Evolutionary conservation across 2,797 vertebrate species (phyloP).

Genomic region (Syngnathus rostellatus): DNA sequence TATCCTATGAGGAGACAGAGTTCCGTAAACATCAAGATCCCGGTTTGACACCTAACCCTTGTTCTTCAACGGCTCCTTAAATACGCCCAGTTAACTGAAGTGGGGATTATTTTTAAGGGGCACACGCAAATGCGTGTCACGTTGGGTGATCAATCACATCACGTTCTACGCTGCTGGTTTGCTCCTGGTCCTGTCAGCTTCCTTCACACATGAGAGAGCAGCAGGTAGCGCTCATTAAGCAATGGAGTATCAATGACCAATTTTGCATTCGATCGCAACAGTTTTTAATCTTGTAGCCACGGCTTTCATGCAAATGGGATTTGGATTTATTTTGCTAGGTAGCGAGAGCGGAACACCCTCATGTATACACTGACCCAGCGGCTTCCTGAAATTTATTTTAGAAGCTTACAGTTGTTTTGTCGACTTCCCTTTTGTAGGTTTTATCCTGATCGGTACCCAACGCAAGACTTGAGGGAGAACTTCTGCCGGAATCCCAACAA

Average conservation of each 20-base stretch:
- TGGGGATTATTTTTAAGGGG: background rate
- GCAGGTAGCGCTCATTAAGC: slow-evolving; percentile 24
- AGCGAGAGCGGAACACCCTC: slow-evolving; percentile 12
- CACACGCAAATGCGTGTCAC: slow-evolving; percentile 12
- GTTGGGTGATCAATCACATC: slow-evolving; percentile 44
- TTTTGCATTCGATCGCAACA: slow-evolving; percentile 26
- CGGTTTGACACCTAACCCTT: background rate
- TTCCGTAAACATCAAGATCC: background rate
- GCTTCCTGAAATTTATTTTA: slow-evolving; percentile 43
- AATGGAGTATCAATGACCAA: slow-evolving; percentile 22
- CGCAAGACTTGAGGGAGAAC: slow-evolving; percentile 88
- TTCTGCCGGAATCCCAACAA: slow-evolving; percentile 94
- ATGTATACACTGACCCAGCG: slow-evolving; percentile 1
- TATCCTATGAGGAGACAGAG: background rate
- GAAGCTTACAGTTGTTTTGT: slow-evolving; percentile 36
- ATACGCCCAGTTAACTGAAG: background rate
- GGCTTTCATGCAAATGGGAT: slow-evolving; percentile 23
- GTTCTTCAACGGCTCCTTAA: background rate
- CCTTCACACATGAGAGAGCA: slow-evolving; percentile 37
- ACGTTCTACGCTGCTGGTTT: slow-evolving; percentile 40
- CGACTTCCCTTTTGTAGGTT: slow-evolving; percentile 66
- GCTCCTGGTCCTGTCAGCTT: slow-evolving; percentile 43
- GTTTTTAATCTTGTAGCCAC: slow-evolving; percentile 10
- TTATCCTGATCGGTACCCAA: slow-evolving; percentile 72
- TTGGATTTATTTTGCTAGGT: slow-evolving; percentile 44